phyloP scores from a whole-genome alignment of 2,113 vertebrate species.

The Tenrec ecaudatus region DNA sequence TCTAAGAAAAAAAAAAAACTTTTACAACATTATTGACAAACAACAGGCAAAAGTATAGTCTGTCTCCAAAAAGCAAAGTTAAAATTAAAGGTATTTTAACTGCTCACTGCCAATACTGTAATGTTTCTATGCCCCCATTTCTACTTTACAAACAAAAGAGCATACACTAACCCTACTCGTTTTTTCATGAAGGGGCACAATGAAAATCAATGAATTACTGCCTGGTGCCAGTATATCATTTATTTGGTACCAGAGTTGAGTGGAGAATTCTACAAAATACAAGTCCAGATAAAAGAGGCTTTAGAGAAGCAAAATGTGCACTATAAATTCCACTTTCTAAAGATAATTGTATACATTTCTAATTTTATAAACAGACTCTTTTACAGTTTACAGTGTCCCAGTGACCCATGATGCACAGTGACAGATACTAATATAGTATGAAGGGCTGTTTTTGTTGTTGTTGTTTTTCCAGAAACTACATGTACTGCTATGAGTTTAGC shows the following conservation, averaged over 20 bases:
- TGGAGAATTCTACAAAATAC: background rate
- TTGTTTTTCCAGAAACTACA: background rate
- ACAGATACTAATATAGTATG: background rate
- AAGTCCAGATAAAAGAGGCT: background rate
- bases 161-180: background rate
- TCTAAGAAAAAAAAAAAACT: constrained; percentile 33
- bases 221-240: background rate
- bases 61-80: background rate
- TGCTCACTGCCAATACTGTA: background rate
- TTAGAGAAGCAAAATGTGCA: background rate
- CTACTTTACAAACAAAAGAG: background rate
- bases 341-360: background rate
- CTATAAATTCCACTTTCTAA: background rate
- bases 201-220: background rate
- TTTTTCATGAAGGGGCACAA: background rate
- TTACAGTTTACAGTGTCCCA: background rate
- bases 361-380: background rate
- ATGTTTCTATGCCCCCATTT: background rate
- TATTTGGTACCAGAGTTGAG: background rate
- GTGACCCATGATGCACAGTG: background rate
- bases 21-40: constrained; percentile 25
- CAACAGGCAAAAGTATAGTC: background rate
- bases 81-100: background rate
- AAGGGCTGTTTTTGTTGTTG: background rate
- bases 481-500: background rate